Percentiles rank a stretch among this genome's conserved stretches.
phyloP scores from a whole-genome alignment of 1,140 invertebrate genomes.

The Drosophila burlai region DNA sequence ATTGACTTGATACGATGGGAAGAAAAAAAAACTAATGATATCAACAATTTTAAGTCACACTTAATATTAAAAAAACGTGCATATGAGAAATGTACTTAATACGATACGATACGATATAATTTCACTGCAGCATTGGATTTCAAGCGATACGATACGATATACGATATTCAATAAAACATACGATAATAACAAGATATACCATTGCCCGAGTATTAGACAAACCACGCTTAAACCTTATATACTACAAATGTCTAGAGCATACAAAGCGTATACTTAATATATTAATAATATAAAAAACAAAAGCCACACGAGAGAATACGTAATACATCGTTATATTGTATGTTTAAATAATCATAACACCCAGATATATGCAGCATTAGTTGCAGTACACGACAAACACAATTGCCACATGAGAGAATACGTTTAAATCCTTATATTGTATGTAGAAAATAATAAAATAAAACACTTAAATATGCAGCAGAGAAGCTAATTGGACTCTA shows the following conservation, averaged over 20 bases:
- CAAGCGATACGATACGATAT: neutral
- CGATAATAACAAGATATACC: neutral
- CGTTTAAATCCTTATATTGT: neutral
- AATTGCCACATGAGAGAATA: neutral
- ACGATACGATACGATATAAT: neutral
- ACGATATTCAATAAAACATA: neutral
- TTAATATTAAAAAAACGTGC: too few species aligned
- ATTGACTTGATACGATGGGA: neutral
- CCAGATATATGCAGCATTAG: neutral
- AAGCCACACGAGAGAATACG: neutral
- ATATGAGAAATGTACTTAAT: neutral
- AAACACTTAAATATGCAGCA: neutral
- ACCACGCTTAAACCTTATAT: neutral
- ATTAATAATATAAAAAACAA: neutral
- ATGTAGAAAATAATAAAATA: neutral
- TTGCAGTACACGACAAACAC: neutral
- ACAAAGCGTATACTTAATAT: neutral
- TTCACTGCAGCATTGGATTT: too few species aligned
- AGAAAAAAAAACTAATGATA: neutral
- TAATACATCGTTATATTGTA: neutral
- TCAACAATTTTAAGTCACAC: neutral
- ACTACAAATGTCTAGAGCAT: too few species aligned
- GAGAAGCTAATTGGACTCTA: slow-evolving; percentile 1
- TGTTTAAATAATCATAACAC: neutral
- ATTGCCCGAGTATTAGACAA: neutral